phyloP scores from a whole-genome alignment of 2,888 invertebrate species.

The Eurytoma californica region DNA sequence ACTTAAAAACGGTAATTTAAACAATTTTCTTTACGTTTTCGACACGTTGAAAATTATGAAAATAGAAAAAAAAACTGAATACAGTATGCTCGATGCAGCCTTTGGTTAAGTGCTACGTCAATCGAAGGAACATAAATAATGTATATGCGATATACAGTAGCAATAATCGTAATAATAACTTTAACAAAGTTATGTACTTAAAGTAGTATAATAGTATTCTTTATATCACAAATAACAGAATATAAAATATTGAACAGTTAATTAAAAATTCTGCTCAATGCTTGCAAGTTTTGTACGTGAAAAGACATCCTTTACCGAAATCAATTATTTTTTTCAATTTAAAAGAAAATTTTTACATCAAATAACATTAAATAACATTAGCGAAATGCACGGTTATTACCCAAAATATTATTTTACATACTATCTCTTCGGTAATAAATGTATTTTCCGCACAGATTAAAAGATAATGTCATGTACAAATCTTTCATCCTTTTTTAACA shows the following conservation, averaged over 20 bases:
- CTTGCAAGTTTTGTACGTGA: not conserved
- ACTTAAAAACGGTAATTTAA: no score
- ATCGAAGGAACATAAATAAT: conserved; percentile 60
- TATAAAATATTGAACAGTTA: conserved; percentile 38
- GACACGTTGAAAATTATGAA: no score
- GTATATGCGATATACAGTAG: conserved; percentile 48
- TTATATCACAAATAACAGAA: conserved; percentile 67
- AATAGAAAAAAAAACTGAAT: not conserved
- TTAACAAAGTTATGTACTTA: conserved; percentile 55
- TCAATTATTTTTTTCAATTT: not conserved
- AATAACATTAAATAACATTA: not conserved
- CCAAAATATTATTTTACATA: no score
- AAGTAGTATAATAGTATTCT: conserved; percentile 61
- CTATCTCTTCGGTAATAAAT: no score
- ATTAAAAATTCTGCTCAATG: conserved; percentile 5
- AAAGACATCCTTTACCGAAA: conserved; percentile 24
- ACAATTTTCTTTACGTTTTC: no score
- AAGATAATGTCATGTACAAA: conserved; percentile 57
- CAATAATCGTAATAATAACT: conserved; percentile 56
- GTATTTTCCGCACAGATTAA: conserved; percentile 8
- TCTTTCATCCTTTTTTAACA: not conserved
- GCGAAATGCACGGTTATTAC: not conserved
- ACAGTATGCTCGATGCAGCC: conserved; percentile 60
- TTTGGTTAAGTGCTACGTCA: conserved; percentile 66
- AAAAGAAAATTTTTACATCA: not conserved